Conservation (phyloP, 1,140 invertebrate species). For the Semibalanus balanoides region DNA sequence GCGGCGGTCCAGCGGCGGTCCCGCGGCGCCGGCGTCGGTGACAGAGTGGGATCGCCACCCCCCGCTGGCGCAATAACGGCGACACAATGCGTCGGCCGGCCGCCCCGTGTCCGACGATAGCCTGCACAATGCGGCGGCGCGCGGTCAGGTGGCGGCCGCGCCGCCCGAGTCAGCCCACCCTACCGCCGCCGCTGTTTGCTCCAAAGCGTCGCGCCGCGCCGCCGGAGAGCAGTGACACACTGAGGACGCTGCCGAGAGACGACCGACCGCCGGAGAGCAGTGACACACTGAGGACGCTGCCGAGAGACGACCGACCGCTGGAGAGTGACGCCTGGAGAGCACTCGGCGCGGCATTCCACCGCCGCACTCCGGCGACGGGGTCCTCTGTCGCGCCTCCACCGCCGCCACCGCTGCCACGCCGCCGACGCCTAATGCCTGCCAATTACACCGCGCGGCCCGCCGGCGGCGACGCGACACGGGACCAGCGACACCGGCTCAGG, state of each 20-base stretch:
- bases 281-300: background rate
- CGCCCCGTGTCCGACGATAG: background rate
- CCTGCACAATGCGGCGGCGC: background rate
- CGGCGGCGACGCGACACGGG: background rate
- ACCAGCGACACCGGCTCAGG: too few species aligned
- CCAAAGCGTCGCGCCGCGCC: too few species aligned
- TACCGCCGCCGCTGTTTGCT: background rate
- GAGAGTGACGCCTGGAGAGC: too few species aligned
- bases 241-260: background rate
- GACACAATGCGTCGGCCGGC: background rate
- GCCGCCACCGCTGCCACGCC: too few species aligned
- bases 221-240: background rate
- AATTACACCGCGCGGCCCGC: background rate
- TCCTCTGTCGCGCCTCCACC: background rate
- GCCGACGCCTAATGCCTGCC: background rate
- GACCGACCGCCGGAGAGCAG: background rate
- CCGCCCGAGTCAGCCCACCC: too few species aligned
- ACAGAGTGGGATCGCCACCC: background rate
- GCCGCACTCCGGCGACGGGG: too few species aligned
- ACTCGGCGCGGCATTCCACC: too few species aligned
- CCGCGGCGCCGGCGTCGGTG: background rate
- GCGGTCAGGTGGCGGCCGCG: background rate
- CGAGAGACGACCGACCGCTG: background rate
- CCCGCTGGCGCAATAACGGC: background rate
- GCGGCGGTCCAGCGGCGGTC: too few species aligned